These are phyloP conservation scores for Pararge aegeria DNA, from an alignment of 1,140 invertebrate genomes.

Conservation along the genomic window DNA sequence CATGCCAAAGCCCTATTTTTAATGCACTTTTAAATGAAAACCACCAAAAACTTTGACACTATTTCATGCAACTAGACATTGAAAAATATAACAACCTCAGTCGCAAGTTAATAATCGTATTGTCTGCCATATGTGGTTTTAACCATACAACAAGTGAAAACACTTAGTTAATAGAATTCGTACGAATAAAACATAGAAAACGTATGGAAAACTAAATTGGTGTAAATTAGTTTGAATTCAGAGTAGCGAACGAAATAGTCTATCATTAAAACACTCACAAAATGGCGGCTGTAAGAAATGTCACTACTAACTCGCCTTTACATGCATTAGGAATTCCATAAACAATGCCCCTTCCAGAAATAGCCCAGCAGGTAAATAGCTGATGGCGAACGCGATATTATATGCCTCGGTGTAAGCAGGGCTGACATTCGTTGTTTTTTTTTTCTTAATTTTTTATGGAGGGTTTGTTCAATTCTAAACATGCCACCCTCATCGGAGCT, in stretches of 20 bases:
- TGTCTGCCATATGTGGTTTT: too few relatives aligned
- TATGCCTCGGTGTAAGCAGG: not conserved
- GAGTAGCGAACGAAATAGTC: not conserved
- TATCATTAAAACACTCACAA: conserved; percentile 1
- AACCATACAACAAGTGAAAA: too few relatives aligned
- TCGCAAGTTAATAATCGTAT: too few relatives aligned
- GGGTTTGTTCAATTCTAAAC: too few relatives aligned
- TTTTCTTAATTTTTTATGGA: not conserved
- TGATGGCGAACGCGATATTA: conserved; percentile 1
- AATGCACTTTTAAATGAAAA: too few relatives aligned
- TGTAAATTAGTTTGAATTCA: not conserved
- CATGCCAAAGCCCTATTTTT: too few relatives aligned
- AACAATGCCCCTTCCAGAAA: conserved; percentile 63
- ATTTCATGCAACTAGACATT: too few relatives aligned
- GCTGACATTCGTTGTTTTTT: not conserved
- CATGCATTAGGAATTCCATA: conserved; percentile 62
- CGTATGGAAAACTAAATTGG: not conserved
- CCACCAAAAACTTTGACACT: too few relatives aligned
- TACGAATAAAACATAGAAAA: not conserved
- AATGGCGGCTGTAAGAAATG: conserved; percentile 7
- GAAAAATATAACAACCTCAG: too few relatives aligned
- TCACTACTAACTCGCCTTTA: conserved; percentile 28
- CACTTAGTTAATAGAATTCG: too few relatives aligned
- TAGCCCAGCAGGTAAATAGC: conserved; percentile 39
- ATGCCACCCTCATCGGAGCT: too few relatives aligned